Percentiles rank a stretch among this genome's conserved stretches.
These are phyloP conservation scores for Agrilus mali DNA, from an alignment of 2,888 invertebrate species.

Conservation along the genomic window DNA sequence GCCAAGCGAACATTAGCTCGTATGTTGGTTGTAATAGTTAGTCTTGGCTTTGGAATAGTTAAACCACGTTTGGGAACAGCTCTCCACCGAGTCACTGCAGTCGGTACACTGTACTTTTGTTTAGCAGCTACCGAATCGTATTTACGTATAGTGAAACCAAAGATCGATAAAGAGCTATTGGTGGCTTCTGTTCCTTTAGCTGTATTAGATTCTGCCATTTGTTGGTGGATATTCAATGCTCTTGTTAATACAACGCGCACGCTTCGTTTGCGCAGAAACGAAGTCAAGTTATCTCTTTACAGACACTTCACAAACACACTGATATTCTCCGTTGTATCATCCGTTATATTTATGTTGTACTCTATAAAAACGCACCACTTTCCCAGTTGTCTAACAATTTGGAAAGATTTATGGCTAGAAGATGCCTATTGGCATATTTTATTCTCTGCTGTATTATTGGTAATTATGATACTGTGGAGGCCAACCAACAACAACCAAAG, in stretches of 20 bases:
- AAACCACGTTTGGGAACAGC: constrained; percentile 85
- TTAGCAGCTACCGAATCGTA: constrained; percentile 80
- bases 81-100: constrained; percentile 74
- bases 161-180: constrained; percentile 51
- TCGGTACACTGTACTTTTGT: constrained; percentile 71
- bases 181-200: constrained; percentile 79
- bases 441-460: constrained; percentile 74
- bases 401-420: constrained; percentile 89
- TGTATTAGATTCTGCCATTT: constrained; percentile 73
- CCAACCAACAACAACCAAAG: constrained; percentile 93
- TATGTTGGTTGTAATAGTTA: constrained; percentile 89
- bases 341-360: constrained; percentile 88
- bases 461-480: constrained; percentile 91
- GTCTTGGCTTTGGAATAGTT: constrained; percentile 90
- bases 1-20: constrained; percentile 82
- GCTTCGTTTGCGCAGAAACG: constrained; percentile 73
- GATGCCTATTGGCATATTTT: constrained; percentile 93
- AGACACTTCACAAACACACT: constrained; percentile 90
- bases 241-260: constrained; percentile 85
- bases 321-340: constrained; percentile 81
- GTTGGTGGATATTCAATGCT: constrained; percentile 88
- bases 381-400: constrained; percentile 65
- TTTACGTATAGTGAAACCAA: constrained; percentile 55
- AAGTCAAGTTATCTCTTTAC: constrained; percentile 80
- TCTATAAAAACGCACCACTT: constrained; percentile 53